phyloP scores from a whole-genome alignment of 2,888 invertebrate genomes.

The Julus scanicus region DNA sequence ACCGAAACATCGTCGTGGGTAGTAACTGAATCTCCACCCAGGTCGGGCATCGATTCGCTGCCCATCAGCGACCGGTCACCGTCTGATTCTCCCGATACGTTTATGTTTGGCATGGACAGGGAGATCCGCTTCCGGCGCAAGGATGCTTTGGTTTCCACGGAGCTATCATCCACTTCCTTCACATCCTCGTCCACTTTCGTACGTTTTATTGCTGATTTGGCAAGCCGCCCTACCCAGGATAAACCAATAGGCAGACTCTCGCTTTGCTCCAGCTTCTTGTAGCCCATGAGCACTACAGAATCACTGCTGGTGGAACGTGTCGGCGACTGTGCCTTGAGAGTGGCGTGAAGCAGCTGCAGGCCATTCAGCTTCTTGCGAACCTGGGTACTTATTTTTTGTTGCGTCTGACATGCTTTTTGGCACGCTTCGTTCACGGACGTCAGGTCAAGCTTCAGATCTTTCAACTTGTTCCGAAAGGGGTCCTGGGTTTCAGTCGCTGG shows the following conservation, averaged over 20 bases:
- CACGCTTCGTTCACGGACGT: background rate
- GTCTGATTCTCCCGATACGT: constrained; percentile 43
- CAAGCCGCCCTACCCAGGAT: constrained; percentile 12
- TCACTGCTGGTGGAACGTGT: constrained; percentile 56
- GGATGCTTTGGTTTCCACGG: background rate
- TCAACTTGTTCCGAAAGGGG: background rate
- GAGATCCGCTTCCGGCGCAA: background rate
- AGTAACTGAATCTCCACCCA: constrained; percentile 60
- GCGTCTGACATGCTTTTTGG: background rate
- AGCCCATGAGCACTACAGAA: constrained; percentile 59
- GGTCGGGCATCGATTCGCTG: constrained; percentile 65
- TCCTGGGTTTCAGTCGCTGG: background rate
- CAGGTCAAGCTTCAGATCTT: constrained; percentile 9
- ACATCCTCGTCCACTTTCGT: background rate
- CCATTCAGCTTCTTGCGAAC: constrained; percentile 44
- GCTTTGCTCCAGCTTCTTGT: constrained; percentile 71
- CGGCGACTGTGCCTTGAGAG: constrained; percentile 36
- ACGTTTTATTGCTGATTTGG: background rate
- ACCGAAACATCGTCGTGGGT: constrained; percentile 57
- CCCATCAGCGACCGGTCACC: constrained; percentile 1
- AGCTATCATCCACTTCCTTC: background rate
- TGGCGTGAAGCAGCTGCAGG: constrained; percentile 29
- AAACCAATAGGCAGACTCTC: constrained; percentile 71
- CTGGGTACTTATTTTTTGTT: constrained; percentile 25
- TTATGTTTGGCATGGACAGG: constrained; percentile 49